Percentiles rank a stretch among this genome's conserved stretches.
Conservation (phyloP, 2,113 vertebrate genomes). For the Setophaga kirtlandii region DNA sequence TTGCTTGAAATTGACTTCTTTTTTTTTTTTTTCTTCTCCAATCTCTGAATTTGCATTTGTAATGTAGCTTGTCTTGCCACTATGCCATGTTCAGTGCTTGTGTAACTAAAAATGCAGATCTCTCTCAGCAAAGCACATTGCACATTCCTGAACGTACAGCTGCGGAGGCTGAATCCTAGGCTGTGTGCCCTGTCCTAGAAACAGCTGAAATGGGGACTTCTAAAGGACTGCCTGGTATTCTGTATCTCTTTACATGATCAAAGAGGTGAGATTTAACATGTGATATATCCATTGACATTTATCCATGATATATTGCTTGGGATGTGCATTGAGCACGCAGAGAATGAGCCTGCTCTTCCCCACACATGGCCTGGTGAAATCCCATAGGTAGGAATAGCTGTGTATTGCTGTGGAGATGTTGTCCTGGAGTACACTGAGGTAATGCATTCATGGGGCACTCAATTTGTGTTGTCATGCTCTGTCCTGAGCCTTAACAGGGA, state of each 20-base stretch:
- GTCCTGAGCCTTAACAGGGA: neutral
- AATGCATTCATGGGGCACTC: neutral
- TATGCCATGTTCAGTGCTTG: neutral
- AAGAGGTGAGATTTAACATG: conserved; percentile 10
- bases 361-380: neutral
- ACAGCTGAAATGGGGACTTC: conserved; percentile 7
- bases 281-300: neutral
- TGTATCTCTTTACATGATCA: neutral
- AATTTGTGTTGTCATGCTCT: neutral
- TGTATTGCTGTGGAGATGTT: neutral
- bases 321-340: neutral
- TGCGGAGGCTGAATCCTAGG: neutral
- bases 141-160: neutral
- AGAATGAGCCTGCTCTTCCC: neutral
- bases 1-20: neutral
- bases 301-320: neutral
- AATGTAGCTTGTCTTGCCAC: neutral
- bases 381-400: neutral
- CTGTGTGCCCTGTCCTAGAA: neutral
- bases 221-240: neutral
- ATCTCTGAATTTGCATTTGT: neutral
- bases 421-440: neutral
- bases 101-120: conserved; percentile 21
- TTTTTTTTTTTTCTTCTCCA: neutral
- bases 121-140: conserved; percentile 6